Conservation (phyloP, 2,888 invertebrate genomes). For the Choristoneura rosaceana region DNA sequence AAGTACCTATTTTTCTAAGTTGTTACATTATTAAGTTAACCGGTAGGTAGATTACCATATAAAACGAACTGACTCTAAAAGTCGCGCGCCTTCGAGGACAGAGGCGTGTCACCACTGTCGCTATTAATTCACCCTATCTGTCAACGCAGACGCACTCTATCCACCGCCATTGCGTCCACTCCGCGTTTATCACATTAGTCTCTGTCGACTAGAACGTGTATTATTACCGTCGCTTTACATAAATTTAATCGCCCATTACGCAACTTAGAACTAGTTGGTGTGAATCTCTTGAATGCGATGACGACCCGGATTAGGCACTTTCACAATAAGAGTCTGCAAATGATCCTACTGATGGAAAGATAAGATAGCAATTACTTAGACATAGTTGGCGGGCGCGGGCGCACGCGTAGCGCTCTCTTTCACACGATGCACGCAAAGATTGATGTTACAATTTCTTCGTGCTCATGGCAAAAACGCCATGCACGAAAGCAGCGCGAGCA, state of each 20-base stretch:
- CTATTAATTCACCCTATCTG: conserved; percentile 29
- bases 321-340: conserved; percentile 36
- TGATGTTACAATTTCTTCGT: conserved; percentile 24
- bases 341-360: conserved; percentile 27
- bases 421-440: conserved; percentile 37
- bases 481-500: conserved; percentile 24
- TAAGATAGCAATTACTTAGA: conserved; percentile 17
- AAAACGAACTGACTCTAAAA: no score
- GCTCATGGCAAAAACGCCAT: conserved; percentile 39
- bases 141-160: conserved; percentile 21
- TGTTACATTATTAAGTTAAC: no score
- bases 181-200: conserved; percentile 26
- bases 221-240: conserved; percentile 30
- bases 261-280: conserved; percentile 19
- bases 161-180: conserved; percentile 9
- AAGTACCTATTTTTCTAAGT: no score
- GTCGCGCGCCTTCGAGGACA: background rate
- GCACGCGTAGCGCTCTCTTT: conserved; percentile 37
- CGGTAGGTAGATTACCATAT: no score
- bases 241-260: conserved; percentile 26
- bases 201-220: conserved; percentile 19
- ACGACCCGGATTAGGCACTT: conserved; percentile 38
- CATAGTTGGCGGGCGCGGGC: conserved; percentile 26
- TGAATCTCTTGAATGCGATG: conserved; percentile 23
- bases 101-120: conserved; percentile 2